Conservation (phyloP, 2,888 invertebrate species). For the Ichneumoninae sp. region DNA sequence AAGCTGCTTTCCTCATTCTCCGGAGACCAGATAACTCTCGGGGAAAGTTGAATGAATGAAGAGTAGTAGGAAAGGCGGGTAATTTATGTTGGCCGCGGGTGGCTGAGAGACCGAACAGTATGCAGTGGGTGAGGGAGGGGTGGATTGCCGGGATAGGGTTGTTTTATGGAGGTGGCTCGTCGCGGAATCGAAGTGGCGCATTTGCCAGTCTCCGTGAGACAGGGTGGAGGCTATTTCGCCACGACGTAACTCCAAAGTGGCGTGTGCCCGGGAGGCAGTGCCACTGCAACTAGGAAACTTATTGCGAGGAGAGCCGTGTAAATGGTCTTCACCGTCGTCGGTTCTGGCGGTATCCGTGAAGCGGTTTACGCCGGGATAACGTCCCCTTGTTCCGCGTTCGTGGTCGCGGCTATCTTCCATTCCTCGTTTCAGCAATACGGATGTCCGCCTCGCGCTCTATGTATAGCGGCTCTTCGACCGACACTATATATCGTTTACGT, state of each 20-base stretch:
- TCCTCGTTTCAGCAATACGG: constrained; percentile 38
- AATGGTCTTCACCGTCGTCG: constrained; percentile 49
- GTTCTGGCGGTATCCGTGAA: constrained; percentile 44
- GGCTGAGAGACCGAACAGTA: neutral
- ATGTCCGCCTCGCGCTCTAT: constrained; percentile 20
- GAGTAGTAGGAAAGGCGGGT: constrained; percentile 2
- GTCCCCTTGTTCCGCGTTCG: constrained; percentile 49
- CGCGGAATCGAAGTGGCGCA: constrained; percentile 58
- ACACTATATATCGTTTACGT: constrained; percentile 42
- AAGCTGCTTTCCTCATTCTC: neutral
- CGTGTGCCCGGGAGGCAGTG: constrained; percentile 31
- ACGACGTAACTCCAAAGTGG: constrained; percentile 61
- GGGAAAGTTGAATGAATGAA: constrained; percentile 18
- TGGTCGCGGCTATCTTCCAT: constrained; percentile 49
- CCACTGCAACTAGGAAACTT: constrained; percentile 49
- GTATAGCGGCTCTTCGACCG: neutral
- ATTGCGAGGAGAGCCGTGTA: constrained; percentile 51
- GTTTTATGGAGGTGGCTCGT: constrained; percentile 56
- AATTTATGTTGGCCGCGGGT: constrained; percentile 28
- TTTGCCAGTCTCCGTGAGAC: constrained; percentile 56
- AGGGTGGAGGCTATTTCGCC: constrained; percentile 50
- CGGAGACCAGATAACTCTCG: neutral
- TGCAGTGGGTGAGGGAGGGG: neutral
- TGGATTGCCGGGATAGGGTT: constrained; percentile 32
- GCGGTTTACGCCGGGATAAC: constrained; percentile 52